phyloP scores from a whole-genome alignment of 64 coral and sea anemone genomes.

The Catalaphyllia jardinei region DNA sequence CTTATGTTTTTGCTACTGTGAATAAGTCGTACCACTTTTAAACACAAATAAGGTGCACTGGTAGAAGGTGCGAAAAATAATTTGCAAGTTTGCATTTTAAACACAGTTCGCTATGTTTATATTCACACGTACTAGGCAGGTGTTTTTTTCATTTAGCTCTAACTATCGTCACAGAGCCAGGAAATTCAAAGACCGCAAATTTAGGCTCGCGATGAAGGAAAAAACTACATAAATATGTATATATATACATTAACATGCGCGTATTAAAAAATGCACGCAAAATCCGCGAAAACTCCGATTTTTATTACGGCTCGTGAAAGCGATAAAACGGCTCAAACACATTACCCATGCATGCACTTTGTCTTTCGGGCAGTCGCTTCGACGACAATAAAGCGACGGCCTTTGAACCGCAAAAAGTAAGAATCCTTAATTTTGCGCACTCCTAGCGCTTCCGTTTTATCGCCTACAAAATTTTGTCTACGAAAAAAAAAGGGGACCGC shows the following conservation, averaged over 20 bases:
- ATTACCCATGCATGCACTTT: not conserved
- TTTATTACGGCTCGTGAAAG: not conserved
- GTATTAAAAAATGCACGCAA: not conserved
- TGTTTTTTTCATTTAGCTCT: not conserved
- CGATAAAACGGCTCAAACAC: constrained; percentile 20
- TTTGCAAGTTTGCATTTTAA: constrained; percentile 47
- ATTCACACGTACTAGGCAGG: constrained; percentile 25
- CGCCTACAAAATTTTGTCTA: not conserved
- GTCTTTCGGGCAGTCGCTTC: not conserved
- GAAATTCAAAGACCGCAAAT: constrained; percentile 10
- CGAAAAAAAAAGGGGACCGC: not conserved
- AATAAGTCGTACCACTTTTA: not conserved
- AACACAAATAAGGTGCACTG: not conserved
- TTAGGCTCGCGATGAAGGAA: not conserved
- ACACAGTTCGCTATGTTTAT: constrained; percentile 37
- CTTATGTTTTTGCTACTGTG: not conserved
- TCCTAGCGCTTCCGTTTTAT: not conserved
- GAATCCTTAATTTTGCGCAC: not conserved
- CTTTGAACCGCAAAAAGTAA: not conserved
- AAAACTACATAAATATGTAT: not conserved
- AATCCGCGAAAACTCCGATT: not conserved
- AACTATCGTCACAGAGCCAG: constrained; percentile 19
- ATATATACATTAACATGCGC: not conserved
- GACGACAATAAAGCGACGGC: not conserved
- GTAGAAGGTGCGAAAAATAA: constrained; percentile 25